Evolutionary conservation across 2,888 invertebrate species (phyloP), one percentile per base, ranked within the genome.

Genomic region (Stenolophus ochropezus): DNA sequence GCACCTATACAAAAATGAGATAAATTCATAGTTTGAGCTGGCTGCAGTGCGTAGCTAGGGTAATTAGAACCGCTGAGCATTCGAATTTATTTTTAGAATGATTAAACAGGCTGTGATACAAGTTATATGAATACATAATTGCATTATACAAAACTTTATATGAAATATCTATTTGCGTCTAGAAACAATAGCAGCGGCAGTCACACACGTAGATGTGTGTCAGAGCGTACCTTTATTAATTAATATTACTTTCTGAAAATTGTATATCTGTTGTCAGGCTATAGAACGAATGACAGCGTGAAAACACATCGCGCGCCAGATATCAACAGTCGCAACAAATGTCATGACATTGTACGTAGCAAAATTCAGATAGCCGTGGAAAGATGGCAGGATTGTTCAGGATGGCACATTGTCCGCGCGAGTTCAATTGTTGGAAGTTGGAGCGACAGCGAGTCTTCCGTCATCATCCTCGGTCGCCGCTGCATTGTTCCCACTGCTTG

Each of bases 381-480:
- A 73, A 73, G 73, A 73, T 73, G n/a, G 73, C 73, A 71, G 71
- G 25, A 65, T 65, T 65, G 65, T 65, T 16, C 65, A 56, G 61
- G 65, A 69, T 69, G 65, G 65, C 65, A 49, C 61, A 77, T 61
- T 77, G 77, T 77, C 33, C 42, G 11, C 23, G 25, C 73, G 47
- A 53, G 65, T 79, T 79, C 79, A 79, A 79, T 79, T 79, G 79
- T 79, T 79, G 69, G 65, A 79, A 79, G 69, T 79, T 79, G 53
- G 51, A 69, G 79, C 47, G 65, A 76, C 73, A 49, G 47, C 73
- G 71, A 49, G 76, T 76, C 76, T 76, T 76, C 56, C 76, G 76
- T 76, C 76, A 58, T 25, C 76, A 56, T 53, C 76, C 73, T 47
- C 49, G 49, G 23, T 21, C 73, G 73, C 47, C 20, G 20, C 20